Percentiles rank a stretch among this genome's conserved stretches.
phyloP scores from a whole-genome alignment of 2,797 vertebrate genomes.

The Leptatherina wallacei region DNA sequence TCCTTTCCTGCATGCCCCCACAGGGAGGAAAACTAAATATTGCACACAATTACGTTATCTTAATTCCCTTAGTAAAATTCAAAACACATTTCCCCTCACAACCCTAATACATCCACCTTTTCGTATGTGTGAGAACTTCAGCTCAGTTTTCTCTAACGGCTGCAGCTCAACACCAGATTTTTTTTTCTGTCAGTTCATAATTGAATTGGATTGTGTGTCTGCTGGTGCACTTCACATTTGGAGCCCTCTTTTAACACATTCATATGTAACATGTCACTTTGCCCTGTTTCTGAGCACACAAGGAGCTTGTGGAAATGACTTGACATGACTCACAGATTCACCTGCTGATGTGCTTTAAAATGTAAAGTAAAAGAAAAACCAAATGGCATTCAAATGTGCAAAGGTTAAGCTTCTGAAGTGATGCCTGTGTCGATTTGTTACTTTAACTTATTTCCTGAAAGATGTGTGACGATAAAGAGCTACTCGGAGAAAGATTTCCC shows the following conservation, averaged over 20 bases:
- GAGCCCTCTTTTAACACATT: conserved; percentile 24
- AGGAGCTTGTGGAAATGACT: conserved; percentile 20
- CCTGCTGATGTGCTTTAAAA: conserved; percentile 13
- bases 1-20: conserved; percentile 14
- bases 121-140: background rate
- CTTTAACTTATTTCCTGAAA: conserved; percentile 6
- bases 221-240: conserved; percentile 22
- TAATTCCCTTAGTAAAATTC: conserved; percentile 2
- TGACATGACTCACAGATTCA: conserved; percentile 26
- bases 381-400: conserved; percentile 14
- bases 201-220: conserved; percentile 34
- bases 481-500: conserved; percentile 8
- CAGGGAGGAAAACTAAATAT: conserved; percentile 15
- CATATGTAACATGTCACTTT: conserved; percentile 16
- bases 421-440: conserved; percentile 12
- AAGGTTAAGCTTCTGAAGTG: conserved; percentile 34
- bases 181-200: conserved; percentile 48
- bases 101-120: background rate
- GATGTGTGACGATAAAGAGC: background rate
- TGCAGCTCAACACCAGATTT: conserved; percentile 13
- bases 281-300: conserved; percentile 5
- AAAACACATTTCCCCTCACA: conserved; percentile 9
- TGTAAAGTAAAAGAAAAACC: conserved; percentile 20
- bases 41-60: conserved; percentile 3
- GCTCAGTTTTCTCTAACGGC: background rate